Base-by-base conservation (phyloP, 2,888 invertebrate species). In the Mythimna ferrago region DNA sequence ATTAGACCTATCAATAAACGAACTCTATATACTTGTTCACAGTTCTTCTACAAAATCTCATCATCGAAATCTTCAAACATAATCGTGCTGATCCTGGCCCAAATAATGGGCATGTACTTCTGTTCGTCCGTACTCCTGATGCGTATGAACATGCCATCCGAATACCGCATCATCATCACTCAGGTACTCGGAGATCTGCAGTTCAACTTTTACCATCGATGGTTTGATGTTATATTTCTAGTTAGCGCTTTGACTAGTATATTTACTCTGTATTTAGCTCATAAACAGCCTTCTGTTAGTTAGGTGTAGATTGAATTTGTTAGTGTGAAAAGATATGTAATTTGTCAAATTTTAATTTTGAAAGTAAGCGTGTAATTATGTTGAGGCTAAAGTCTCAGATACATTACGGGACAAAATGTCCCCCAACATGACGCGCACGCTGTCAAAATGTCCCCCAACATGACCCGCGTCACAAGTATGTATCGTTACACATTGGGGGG, bases 21-120 rank as follows among this genome's bases (percentile, higher is more conserved):
- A 21, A 26, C 14, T 14, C 14, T 11, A 0, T 26, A 14, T 60
- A 32, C 79, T 68, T 72, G 64, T 89, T 91, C 0, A 35, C 97
- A 99, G 99, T 99, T 99, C 93, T 99, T 99, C 97, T 99, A 99
- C 96, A 99, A 99, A 89, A 99, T 99, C 90, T 99, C 99, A 0
- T 99, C 99, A 86, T 99, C 99, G 85, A 99, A 99, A 94, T 99
- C 99, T 6, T 99, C 99, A 14, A 99, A 99, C 93, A 98, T 99
- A 71, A 99, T 99, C 85, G 99, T 99, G 5, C 94, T 99, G 66
- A 98, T 99, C 81, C 96, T 99, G 60, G 99, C 99, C 1, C 99
- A 99, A 96, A 98, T 99, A 87, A 99, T 99, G 99, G 99, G 99
- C 56, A 99, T 99, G 99, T 99, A 99, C 92, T 99, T 99, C 95